Evolutionary conservation across 2,797 vertebrate species (phyloP).

Genomic region (Anguilla marmorata): DNA sequence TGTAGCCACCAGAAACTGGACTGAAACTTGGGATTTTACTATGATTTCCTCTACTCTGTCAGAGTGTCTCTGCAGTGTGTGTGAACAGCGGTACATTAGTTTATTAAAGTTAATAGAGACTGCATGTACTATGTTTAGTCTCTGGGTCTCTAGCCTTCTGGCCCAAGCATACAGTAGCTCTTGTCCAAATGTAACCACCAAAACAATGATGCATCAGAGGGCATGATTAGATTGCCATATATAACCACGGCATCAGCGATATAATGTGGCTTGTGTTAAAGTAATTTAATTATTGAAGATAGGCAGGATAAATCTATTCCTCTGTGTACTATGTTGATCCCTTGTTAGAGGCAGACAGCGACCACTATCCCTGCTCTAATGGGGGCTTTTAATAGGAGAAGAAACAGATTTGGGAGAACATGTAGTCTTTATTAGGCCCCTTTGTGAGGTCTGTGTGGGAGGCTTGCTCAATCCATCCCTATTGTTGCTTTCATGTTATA

Average conservation of each 20-base stretch:
- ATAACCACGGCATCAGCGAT: neutral
- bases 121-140: neutral
- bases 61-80: neutral
- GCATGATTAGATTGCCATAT: neutral
- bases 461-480: neutral
- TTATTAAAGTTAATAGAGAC: neutral
- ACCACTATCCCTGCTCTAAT: neutral
- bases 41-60: neutral
- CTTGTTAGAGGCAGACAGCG: neutral
- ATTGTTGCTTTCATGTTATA: neutral
- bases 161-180: neutral
- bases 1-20: neutral
- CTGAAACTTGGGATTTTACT: neutral
- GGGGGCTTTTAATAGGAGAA: neutral
- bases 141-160: neutral
- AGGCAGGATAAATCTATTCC: neutral
- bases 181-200: constrained; percentile 11
- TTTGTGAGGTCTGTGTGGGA: neutral
- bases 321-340: neutral
- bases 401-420: neutral
- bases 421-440: constrained; percentile 1
- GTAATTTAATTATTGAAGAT: constrained; percentile 23
- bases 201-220: neutral
- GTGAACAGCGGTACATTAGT: neutral
- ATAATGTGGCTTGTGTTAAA: constrained; percentile 1